Conservation (phyloP, 2,113 vertebrate genomes). For the Cololabis saira region DNA sequence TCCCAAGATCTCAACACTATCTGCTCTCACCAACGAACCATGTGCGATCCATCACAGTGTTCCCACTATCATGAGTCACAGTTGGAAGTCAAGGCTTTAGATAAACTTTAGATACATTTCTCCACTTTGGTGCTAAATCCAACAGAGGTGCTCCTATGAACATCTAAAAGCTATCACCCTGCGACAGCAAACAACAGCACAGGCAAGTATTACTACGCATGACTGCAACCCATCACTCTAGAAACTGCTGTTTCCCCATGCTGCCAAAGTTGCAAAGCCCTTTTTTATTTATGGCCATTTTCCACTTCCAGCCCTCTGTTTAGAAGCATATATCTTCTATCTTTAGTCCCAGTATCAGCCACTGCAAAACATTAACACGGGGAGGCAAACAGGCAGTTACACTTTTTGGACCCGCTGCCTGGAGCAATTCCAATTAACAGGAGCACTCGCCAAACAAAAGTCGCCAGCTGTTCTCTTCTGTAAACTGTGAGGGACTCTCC, state of each 20-base stretch:
- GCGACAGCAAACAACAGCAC: slow-evolving; percentile 21
- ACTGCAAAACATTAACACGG: slow-evolving; percentile 5
- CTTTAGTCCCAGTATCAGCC: slow-evolving; percentile 20
- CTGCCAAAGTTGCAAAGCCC: too few relatives aligned
- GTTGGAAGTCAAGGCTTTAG: too few relatives aligned
- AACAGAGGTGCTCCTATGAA: neutral
- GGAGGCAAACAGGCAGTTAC: slow-evolving; percentile 23
- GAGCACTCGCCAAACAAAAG: slow-evolving; percentile 47
- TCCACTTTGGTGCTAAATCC: neutral
- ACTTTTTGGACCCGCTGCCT: slow-evolving; percentile 34
- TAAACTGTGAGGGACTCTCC: slow-evolving; percentile 38
- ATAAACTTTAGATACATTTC: too few relatives aligned
- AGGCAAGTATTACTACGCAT: slow-evolving; percentile 39
- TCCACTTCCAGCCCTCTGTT: slow-evolving; percentile 5
- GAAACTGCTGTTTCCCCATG: too few relatives aligned
- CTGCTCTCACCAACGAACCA: slow-evolving; percentile 3
- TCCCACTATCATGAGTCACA: neutral
- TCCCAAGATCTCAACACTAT: slow-evolving; percentile 3
- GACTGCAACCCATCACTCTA: slow-evolving; percentile 2
- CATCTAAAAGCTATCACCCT: neutral
- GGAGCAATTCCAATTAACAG: slow-evolving; percentile 71
- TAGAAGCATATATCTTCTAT: slow-evolving; percentile 30
- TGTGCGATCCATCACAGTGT: slow-evolving; percentile 9
- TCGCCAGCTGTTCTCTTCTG: slow-evolving; percentile 51
- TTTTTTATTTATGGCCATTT: too few relatives aligned